Percentiles rank a stretch among this genome's conserved stretches.
Evolutionary conservation across 2,113 vertebrate species (phyloP).

Genomic region (Antechinus stuartii): DNA sequence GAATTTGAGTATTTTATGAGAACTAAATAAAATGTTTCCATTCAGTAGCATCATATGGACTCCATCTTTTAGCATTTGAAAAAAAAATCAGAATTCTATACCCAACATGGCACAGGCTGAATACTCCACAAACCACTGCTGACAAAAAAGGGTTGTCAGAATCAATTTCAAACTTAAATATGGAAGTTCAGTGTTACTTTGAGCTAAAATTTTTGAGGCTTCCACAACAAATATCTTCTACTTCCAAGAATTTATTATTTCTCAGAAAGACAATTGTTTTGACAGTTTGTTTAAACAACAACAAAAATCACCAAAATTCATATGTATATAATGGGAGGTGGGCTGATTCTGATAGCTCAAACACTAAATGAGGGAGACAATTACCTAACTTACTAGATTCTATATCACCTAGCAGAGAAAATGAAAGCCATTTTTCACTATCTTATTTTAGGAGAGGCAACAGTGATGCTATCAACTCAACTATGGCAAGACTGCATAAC

Average conservation of each 20-base stretch:
- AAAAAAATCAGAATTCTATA: constrained; percentile 41
- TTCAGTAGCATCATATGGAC: not conserved
- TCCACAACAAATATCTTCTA: constrained; percentile 12
- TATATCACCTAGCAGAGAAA: constrained; percentile 8
- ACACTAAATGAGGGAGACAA: constrained; percentile 26
- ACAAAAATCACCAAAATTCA: not conserved
- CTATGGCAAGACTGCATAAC: not conserved
- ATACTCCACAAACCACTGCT: not conserved
- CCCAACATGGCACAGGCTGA: not conserved
- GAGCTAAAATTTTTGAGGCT: constrained; percentile 33
- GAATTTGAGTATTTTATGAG: not conserved
- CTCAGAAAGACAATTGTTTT: constrained; percentile 46
- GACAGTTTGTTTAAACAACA: constrained; percentile 44
- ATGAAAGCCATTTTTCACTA: constrained; percentile 15
- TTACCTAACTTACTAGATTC: constrained; percentile 43
- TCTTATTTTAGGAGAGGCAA: constrained; percentile 13
- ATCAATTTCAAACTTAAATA: constrained; percentile 55
- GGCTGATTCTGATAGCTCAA: constrained; percentile 29
- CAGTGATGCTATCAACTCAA: not conserved
- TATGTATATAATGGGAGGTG: not conserved
- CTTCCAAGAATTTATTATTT: constrained; percentile 22
- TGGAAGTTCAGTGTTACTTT: not conserved
- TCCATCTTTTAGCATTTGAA: constrained; percentile 52
- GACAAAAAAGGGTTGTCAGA: constrained; percentile 11
- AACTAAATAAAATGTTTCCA: not conserved